phyloP scores from a whole-genome alignment of 2,888 invertebrate species.

The Mesorhabditis spiculigera region DNA sequence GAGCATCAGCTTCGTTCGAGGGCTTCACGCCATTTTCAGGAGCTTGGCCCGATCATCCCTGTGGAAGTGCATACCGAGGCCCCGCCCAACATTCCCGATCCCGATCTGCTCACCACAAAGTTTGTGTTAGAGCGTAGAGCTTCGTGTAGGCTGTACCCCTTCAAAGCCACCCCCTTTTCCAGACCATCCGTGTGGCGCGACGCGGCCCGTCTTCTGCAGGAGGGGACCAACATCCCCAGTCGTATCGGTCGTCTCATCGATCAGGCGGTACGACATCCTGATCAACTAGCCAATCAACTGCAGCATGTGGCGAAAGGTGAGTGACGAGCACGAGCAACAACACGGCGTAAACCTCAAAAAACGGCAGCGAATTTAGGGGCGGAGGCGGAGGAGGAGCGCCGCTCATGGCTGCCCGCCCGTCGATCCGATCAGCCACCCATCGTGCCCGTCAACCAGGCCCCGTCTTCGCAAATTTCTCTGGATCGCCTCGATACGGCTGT shows the following conservation, averaged over 20 bases:
- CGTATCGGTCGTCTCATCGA: not conserved
- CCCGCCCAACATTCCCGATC: not conserved
- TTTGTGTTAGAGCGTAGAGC: not conserved
- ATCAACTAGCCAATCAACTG: not conserved
- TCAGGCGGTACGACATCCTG: not conserved
- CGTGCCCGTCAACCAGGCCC: not conserved
- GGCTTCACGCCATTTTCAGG: too few species aligned
- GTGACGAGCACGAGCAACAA: not conserved
- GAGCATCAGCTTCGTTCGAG: too few species aligned
- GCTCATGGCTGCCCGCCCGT: not conserved
- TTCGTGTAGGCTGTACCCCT: too few species aligned
- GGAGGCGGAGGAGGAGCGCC: not conserved
- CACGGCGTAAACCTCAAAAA: too few species aligned
- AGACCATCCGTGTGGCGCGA: not conserved
- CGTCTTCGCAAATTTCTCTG: not conserved
- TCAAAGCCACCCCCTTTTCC: not conserved
- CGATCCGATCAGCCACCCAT: not conserved
- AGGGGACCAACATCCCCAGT: not conserved
- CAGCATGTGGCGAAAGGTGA: not conserved
- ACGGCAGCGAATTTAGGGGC: too few species aligned
- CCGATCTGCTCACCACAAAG: not conserved
- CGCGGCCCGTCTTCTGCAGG: not conserved
- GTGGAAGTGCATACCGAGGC: not conserved
- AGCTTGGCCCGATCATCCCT: not conserved
- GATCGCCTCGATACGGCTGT: not conserved